Conservation (phyloP, 1,140 invertebrate genomes). For the Aphelenchoides besseyi region DNA sequence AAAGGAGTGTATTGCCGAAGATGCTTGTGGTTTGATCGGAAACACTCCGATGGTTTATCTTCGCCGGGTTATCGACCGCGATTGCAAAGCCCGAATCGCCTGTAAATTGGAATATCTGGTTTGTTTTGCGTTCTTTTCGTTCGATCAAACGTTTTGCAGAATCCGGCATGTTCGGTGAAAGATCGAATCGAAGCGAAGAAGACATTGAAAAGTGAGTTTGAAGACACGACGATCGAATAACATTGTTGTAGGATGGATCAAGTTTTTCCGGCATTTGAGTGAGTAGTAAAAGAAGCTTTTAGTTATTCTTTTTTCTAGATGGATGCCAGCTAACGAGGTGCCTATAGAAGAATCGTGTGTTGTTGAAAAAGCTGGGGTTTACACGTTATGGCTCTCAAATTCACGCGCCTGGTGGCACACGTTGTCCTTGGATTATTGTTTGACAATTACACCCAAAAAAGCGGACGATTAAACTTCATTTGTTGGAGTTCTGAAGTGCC, state of each 20-base stretch:
- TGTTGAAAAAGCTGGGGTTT: conserved; percentile 29
- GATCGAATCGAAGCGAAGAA: conserved; percentile 40
- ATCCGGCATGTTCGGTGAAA: too few species aligned
- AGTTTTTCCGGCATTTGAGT: conserved; percentile 39
- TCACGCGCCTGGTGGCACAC: conserved; percentile 48
- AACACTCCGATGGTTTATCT: too few species aligned
- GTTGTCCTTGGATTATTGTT: conserved; percentile 22
- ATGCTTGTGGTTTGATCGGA: too few species aligned
- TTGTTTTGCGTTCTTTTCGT: too few species aligned
- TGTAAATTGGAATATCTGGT: too few species aligned
- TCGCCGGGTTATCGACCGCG: too few species aligned
- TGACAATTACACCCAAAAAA: conserved; percentile 18
- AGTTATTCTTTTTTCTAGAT: too few species aligned
- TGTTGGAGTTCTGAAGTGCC: neutral
- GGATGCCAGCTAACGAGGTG: conserved; percentile 41
- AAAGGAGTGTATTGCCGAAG: too few species aligned
- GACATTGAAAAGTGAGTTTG: conserved; percentile 42
- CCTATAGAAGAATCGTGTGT: conserved; percentile 33
- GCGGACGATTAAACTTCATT: neutral
- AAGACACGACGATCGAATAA: conserved; percentile 18
- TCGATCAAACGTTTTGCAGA: too few species aligned
- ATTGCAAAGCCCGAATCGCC: too few species aligned
- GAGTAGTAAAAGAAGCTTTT: too few species aligned
- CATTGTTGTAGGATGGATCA: conserved; percentile 36
- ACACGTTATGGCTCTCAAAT: conserved; percentile 45